Conservation (phyloP, 2,113 vertebrate genomes). For the Myotis brandtii region DNA sequence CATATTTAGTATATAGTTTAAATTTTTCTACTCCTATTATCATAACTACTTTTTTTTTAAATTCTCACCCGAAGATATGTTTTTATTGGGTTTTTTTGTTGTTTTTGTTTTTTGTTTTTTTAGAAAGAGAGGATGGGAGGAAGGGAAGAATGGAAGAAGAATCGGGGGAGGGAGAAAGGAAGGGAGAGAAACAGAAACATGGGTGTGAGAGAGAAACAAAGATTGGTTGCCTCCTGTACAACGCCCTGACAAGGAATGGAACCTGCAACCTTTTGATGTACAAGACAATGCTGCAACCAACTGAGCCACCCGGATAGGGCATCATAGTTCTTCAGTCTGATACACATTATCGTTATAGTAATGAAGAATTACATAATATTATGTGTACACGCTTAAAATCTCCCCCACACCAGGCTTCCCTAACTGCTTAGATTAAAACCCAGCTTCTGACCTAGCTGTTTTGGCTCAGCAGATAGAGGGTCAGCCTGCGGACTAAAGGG, state of each 20-base stretch:
- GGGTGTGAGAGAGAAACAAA: background rate
- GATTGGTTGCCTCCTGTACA: background rate
- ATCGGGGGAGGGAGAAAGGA: background rate
- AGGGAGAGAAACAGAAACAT: background rate
- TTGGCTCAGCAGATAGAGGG: too few relatives aligned
- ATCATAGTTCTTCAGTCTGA: background rate
- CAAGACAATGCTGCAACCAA: background rate
- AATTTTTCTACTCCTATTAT: background rate
- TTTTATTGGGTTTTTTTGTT: background rate
- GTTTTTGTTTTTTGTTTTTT: background rate
- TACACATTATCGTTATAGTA: background rate
- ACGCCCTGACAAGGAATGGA: background rate
- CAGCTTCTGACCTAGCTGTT: background rate
- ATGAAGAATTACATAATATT: background rate
- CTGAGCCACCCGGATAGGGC: background rate
- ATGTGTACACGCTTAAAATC: background rate
- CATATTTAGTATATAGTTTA: background rate
- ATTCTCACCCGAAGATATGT: background rate
- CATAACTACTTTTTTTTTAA: background rate
- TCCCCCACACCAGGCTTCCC: background rate
- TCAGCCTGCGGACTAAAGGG: too few relatives aligned
- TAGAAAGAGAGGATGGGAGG: background rate
- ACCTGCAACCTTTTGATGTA: background rate
- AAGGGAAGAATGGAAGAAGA: too few relatives aligned
- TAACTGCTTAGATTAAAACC: background rate